phyloP scores from a whole-genome alignment of 2,797 vertebrate species.

The Oryzias dopingdopingensis region DNA sequence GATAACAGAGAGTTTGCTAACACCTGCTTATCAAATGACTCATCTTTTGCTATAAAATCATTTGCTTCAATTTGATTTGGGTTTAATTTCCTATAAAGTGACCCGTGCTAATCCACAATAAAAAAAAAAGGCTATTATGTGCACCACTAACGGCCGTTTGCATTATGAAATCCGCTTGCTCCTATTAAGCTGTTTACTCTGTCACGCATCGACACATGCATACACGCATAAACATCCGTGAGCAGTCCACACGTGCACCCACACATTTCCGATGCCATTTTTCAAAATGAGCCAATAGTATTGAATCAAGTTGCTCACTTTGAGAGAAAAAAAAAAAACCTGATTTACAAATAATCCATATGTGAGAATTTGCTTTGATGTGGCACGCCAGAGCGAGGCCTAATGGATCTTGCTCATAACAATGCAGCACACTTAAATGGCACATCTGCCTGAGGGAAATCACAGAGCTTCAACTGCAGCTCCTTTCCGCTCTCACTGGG shows the following conservation, averaged over 20 bases:
- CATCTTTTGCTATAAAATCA: constrained; percentile 30
- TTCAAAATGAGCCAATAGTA: constrained; percentile 35
- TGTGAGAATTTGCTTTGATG: constrained; percentile 90
- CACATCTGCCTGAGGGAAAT: constrained; percentile 86
- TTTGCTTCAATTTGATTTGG: constrained; percentile 58
- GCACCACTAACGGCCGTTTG: constrained; percentile 53
- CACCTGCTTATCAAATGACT: constrained; percentile 45
- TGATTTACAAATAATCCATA: constrained; percentile 86
- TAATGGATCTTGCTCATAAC: constrained; percentile 93
- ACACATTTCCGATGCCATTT: constrained; percentile 25
- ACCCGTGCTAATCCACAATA: constrained; percentile 63
- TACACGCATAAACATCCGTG: constrained; percentile 24
- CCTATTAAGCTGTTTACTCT: constrained; percentile 70
- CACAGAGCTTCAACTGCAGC: constrained; percentile 80
- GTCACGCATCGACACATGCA: constrained; percentile 21
- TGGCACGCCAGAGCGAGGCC: constrained; percentile 84
- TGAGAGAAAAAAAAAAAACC: constrained; percentile 18
- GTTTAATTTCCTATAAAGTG: constrained; percentile 57
- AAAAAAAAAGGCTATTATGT: constrained; percentile 46
- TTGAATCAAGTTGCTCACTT: constrained; percentile 33
- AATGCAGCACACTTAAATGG: constrained; percentile 90
- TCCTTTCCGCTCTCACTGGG: constrained; percentile 79
- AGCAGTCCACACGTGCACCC: constrained; percentile 26
- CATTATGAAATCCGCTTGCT: constrained; percentile 72
- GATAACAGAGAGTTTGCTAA: constrained; percentile 14